Percentiles rank a stretch among this genome's conserved stretches.
These are phyloP conservation scores for Copidosoma aretas DNA, from an alignment of 2,888 invertebrate genomes.

Conservation along the genomic window DNA sequence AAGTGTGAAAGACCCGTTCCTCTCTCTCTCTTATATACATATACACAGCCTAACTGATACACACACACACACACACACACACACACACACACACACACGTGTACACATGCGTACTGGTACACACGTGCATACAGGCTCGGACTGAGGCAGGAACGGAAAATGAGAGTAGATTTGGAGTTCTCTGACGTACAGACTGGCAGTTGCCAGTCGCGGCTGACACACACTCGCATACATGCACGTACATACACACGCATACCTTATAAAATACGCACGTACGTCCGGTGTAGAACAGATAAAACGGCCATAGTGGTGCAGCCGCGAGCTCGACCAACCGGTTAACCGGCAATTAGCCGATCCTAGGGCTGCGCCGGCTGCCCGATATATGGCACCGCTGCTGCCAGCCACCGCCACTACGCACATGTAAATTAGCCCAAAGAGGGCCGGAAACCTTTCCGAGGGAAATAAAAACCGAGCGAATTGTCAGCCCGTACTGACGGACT, in stretches of 20 bases:
- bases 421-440: constrained; percentile 58
- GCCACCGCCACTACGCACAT: constrained; percentile 49
- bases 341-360: constrained; percentile 61
- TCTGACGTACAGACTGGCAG: constrained; percentile 37
- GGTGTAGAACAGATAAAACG: constrained; percentile 33
- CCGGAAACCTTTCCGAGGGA: constrained; percentile 48
- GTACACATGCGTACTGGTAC: background rate
- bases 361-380: constrained; percentile 36
- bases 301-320: constrained; percentile 42
- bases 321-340: constrained; percentile 61
- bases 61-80: constrained; percentile 1
- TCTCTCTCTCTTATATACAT: too few relatives aligned
- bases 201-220: constrained; percentile 26
- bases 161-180: constrained; percentile 8
- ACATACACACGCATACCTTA: background rate
- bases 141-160: constrained; percentile 11
- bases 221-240: background rate
- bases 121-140: background rate
- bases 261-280: too few relatives aligned
- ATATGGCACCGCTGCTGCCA: constrained; percentile 29
- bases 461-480: constrained; percentile 55
- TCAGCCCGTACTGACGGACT: constrained; percentile 14
- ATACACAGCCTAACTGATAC: background rate
- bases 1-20: constrained; percentile 7
- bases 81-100: background rate